Evolutionary conservation across 2,113 vertebrate species (phyloP).

Genomic region (Callaeas wilsoni): DNA sequence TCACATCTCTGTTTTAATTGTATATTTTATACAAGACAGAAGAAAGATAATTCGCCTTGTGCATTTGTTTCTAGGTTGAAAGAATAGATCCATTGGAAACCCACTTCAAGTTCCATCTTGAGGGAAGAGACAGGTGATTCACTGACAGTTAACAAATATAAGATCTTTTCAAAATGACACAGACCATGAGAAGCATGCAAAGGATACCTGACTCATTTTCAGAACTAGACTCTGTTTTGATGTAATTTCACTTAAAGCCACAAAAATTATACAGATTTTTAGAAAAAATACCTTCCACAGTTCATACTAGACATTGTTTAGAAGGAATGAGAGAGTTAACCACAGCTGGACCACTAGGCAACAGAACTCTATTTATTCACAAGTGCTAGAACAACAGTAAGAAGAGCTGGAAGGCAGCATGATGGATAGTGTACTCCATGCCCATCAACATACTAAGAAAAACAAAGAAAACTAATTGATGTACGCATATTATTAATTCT

Average conservation of each 20-base stretch:
- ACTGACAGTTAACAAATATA: not conserved
- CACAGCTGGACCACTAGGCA: not conserved
- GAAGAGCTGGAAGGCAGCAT: not conserved
- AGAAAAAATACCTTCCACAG: not conserved
- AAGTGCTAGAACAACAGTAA: not conserved
- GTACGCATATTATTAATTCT: not conserved
- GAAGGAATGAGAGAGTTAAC: not conserved
- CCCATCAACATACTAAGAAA: not conserved
- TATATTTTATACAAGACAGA: not conserved
- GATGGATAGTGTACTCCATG: not conserved
- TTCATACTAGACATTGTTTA: not conserved
- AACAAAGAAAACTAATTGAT: not conserved
- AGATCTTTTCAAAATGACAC: not conserved
- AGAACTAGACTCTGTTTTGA: not conserved
- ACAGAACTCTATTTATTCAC: not conserved
- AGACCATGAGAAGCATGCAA: rapidly evolving
- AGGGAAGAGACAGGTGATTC: not conserved
- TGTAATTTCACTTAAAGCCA: not conserved
- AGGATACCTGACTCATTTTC: not conserved
- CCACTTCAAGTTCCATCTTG: not conserved
- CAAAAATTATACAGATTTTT: not conserved
- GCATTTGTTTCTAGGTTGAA: not conserved
- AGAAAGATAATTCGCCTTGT: not conserved
- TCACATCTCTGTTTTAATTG: not conserved
- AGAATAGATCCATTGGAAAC: not conserved